A percentile compares a stretch with the other conserved stretches of the same genome.
Conservation (phyloP, 2,113 vertebrate species). For the Phylloscopus trochilus region DNA sequence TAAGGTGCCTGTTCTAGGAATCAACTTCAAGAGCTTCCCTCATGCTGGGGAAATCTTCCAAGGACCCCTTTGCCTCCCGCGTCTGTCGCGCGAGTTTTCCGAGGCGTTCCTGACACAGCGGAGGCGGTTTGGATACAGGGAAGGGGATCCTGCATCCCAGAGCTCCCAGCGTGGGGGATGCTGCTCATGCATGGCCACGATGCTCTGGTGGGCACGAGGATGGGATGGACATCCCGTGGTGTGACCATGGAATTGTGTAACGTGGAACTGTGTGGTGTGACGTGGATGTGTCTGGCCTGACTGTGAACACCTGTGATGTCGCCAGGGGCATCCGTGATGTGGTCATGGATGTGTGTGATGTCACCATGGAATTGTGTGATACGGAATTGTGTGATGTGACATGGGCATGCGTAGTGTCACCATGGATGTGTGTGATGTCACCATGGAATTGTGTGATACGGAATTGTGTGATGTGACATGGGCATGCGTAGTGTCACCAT, state of each 20-base stretch:
- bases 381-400: not conserved
- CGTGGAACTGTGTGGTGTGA: not conserved
- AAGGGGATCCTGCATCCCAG: not conserved
- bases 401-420: not conserved
- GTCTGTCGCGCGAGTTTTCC: not conserved
- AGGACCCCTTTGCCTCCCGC: slow-evolving; percentile 2
- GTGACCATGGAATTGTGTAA: not conserved
- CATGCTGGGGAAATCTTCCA: slow-evolving; percentile 39
- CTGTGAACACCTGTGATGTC: too few species aligned
- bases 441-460: too few species aligned
- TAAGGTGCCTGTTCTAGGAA: slow-evolving; percentile 50
- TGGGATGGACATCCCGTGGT: accelerated
- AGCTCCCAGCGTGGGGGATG: accelerated
- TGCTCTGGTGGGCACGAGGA: not conserved
- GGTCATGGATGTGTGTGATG: not conserved
- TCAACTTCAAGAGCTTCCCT: slow-evolving; percentile 60
- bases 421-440: accelerated
- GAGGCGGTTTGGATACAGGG: not conserved
- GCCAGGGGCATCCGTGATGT: not conserved
- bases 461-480: accelerated
- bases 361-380: accelerated
- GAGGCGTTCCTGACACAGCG: accelerated
- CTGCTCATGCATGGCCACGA: accelerated
- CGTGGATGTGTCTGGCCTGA: not conserved
- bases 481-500: accelerated